Base-by-base conservation (phyloP, 2,888 invertebrate genomes). In the Cinara cedri region DNA sequence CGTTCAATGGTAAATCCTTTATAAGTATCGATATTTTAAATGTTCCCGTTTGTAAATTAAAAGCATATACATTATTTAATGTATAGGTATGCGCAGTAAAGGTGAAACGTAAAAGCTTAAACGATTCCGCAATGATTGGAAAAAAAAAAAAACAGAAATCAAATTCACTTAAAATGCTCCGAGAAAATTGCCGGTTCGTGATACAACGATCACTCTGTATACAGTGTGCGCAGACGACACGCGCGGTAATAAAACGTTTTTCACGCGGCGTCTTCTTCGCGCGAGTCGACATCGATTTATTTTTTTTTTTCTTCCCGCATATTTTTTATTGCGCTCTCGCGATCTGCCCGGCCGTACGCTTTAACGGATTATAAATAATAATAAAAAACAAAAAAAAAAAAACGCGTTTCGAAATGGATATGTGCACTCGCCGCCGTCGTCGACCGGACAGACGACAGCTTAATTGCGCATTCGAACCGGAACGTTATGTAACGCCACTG, bases 321-420 rank as follows among this genome's bases (percentile, higher is more conserved):
- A 46, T 46, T 1, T 46, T 63, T 44, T 11, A 4, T 19, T 44
- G 54, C 54, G 51, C 16, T n/a, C n/a, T n/a, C n/a, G n/a, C n/a
- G n/a, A n/a, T n/a, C n/a, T n/a, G n/a, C n/a, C n/a, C n/a, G n/a
- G n/a, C 11, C 49, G 16, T 21, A 42, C 54, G 63, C 9, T 46
- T 60, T 42, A 71, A 57, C 60, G 10, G 24, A n/a, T 57, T 34
- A 9, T 14, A 70, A n/a, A n/a, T n/a, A n/a, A n/a, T n/a, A n/a
- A n/a, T n/a, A n/a, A n/a, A n/a, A n/a, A 26, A 54, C 6, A 71
- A 16, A 19, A 24, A n/a, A 21, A 44, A 34, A 72, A 14, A 60
- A 60, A 60, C 60, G 46, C 10, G 72, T 72, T 72, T 63, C 72
- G 62, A 63, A 74, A 63, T 8, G 49, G n/a, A n/a, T n/a, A n/a